Evolutionary conservation across 1,140 invertebrate genomes (phyloP).

Genomic region (Pogonomyrmex barbatus): DNA sequence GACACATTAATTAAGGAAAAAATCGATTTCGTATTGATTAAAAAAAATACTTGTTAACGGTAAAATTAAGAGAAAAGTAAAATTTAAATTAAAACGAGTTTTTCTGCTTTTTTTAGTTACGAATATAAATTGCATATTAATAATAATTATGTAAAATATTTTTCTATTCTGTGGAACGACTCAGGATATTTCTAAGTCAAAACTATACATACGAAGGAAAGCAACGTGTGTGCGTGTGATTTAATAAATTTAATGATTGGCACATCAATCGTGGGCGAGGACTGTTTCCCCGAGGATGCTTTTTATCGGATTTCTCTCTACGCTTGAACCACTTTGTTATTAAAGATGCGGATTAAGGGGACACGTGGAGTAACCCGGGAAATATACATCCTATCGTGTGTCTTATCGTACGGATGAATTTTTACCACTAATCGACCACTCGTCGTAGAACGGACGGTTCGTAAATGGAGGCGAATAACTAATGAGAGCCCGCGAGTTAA

Average conservation of each 20-base stretch:
- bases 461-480: constrained; percentile 27
- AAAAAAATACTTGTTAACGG: background rate
- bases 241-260: constrained; percentile 24
- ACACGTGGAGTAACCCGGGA: background rate
- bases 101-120: background rate
- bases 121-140: background rate
- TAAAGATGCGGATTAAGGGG: constrained; percentile 15
- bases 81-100: background rate
- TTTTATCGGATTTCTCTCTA: constrained; percentile 27
- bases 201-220: background rate
- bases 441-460: constrained; percentile 10
- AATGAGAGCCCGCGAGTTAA: constrained; percentile 53
- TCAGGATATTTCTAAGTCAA: background rate
- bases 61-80: background rate
- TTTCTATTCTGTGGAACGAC: background rate
- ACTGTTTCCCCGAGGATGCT: background rate
- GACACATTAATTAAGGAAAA: constrained; percentile 44
- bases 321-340: constrained; percentile 4
- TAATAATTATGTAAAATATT: background rate
- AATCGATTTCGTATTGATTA: constrained; percentile 4
- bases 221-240: background rate
- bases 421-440: constrained; percentile 42
- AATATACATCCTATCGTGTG: background rate
- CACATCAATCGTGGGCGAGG: background rate
- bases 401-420: constrained; percentile 17